These are phyloP conservation scores for Drosophila burlai DNA, from an alignment of 1,140 invertebrate genomes.

Conservation along the genomic window DNA sequence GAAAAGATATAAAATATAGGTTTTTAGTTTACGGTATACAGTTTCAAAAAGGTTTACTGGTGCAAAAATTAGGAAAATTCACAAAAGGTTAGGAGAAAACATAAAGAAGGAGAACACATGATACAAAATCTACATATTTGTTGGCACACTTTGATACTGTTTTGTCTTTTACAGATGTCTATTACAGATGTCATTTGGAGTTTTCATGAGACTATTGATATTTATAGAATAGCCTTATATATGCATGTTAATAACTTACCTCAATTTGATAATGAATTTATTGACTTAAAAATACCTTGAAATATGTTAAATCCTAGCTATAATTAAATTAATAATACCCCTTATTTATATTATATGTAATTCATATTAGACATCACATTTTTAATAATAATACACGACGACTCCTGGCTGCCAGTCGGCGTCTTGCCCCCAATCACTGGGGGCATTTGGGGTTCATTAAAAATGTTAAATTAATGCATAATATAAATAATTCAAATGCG, in stretches of 20 bases:
- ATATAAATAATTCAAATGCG: conserved; percentile 73
- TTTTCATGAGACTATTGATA: background rate
- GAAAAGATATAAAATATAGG: conserved; percentile 81
- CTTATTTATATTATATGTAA: background rate
- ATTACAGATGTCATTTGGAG: background rate
- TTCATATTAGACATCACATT: background rate
- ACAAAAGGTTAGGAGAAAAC: conserved; percentile 20
- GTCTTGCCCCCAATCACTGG: conserved; percentile 34
- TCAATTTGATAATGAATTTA: background rate
- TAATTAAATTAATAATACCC: background rate
- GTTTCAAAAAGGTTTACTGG: conserved; percentile 58
- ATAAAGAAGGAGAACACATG: conserved; percentile 43
- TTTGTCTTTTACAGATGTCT: conserved; percentile 17
- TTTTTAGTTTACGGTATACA: conserved; percentile 81
- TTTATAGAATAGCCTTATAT: background rate
- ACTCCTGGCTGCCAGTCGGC: background rate
- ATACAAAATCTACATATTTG: conserved; percentile 81
- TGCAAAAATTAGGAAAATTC: conserved; percentile 56
- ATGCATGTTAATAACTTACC: conserved; percentile 11
- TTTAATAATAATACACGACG: background rate
- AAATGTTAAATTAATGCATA: conserved; percentile 65
- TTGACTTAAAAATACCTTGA: conserved; percentile 23
- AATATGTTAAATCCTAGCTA: background rate
- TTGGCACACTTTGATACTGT: conserved; percentile 82
- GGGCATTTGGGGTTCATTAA: conserved; percentile 68